Evolutionary conservation across 2,797 vertebrate species (phyloP), one percentile per base, ranked within the genome.

Genomic region (Platalea minor): DNA sequence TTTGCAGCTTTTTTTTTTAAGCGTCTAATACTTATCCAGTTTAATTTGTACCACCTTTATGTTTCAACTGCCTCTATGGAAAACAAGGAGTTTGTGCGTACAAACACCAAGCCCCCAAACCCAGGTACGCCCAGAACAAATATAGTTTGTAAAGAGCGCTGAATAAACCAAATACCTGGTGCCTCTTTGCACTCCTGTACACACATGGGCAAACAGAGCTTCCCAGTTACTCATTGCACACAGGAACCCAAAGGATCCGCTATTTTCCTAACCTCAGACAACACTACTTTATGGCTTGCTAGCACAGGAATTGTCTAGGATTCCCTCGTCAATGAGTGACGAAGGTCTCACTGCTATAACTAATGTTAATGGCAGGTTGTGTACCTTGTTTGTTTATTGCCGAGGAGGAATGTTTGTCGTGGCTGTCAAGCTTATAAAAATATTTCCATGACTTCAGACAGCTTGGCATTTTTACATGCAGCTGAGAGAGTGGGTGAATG

Each of bases 371-470:
- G 91, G 94, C 86, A 95, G 92, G 94, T 96, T 96, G 94, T 85
- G 91, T 74, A 97, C 76, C 89, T 93, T 96, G 95, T 91, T 95
- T 91, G 83, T 97, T 97, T 96, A 96, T 90, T 96, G 95, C 96
- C 67, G 31, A 96, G 96, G 76, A 96, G 85, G 96, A 97, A 97
- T 83, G 93, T 87, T 95, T 91, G 95, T 89, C 67, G 25, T 83
- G 78, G 89, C 97, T 98, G 97, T 94, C 93, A 91, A 89, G 88
- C 89, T 96, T 96, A 91, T 89, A 90, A 92, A 96, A 98, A 96
- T 92, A 92, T 95, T 91, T 95, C 94, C 91, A 94, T 91, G 93
- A 82, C 90, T 97, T 97, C 95, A 97, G 93, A 95, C 86, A 96
- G 96, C 95, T 91, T 96, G 94, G 85, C 88, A 94, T 95, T 97